Base-by-base conservation (phyloP, 2,888 invertebrate genomes). In the Drosophila longiperda region DNA sequence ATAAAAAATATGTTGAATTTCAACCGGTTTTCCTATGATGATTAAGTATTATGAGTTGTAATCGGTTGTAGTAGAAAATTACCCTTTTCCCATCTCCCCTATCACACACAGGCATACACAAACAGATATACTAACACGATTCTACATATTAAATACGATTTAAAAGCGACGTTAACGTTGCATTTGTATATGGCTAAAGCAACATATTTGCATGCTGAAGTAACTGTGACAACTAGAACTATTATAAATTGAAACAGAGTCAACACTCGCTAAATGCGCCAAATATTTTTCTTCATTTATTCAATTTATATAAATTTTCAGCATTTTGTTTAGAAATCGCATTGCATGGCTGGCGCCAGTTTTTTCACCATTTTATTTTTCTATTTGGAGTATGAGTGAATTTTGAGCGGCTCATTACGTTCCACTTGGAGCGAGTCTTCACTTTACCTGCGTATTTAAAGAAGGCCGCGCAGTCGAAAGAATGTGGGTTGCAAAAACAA, bases 191-290 rank as follows among this genome's bases (percentile, higher is more conserved):
- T 87, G 86, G 86, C 62, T 61, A 86, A 62, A 80, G 75, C 86
- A 78, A 87, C 86, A 86, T 86, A 87, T 89, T 86, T 86, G 89
- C 85, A 78, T 89, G 85, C 80, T 86, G 86, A 86, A 87, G 89
- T 89, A 86, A 89, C 75, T 80, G 65, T 63, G 75, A 62, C 60
- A 78, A 58, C 60, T 65, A 55, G 64, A 70, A 66, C 70, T 53
- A 68, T 61, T 60, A 71, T 71, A 67, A 75, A 69, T 53, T 73
- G 57, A 73, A 63, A 20, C 62, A 83, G 74, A 87, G 88, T 88
- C 12, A 48, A 36, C 57, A 60, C 54, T 38, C 61, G 66, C 26
- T 73, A 62, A 32, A n/a, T 38, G 55, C 42, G 29, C 34, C 20
- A 45, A 3, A 17, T 20, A 17, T 8, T 32, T 29, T 20, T 12